Conservation (phyloP, 1,140 invertebrate genomes). For the Cotesia glomerata region DNA sequence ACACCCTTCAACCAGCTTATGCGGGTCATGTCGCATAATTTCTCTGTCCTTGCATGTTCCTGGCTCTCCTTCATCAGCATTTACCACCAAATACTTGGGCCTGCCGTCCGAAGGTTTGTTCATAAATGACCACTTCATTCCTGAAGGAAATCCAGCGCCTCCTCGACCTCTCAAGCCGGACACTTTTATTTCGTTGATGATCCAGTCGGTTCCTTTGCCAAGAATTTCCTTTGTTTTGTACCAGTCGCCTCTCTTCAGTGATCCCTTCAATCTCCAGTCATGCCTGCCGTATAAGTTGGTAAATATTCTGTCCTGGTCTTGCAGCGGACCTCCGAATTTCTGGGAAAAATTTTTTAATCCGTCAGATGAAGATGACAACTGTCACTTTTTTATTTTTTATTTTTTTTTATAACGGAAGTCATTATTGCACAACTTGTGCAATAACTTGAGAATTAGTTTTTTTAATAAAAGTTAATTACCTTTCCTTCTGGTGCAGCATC, state of each 20-base stretch:
- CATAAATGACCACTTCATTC: conserved; percentile 99
- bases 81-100: conserved; percentile 97
- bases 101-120: conserved; percentile 98
- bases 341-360: conserved; percentile 26
- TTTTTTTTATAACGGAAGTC: too few relatives aligned
- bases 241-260: conserved; percentile 93
- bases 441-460: not conserved
- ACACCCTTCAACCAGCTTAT: conserved; percentile 98
- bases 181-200: conserved; percentile 94
- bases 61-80: conserved; percentile 99
- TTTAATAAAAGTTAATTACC: conserved; percentile 35
- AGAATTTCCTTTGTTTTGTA: conserved; percentile 99
- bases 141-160: conserved; percentile 97
- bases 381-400: too few relatives aligned
- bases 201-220: conserved; percentile 95
- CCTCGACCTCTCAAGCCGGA: conserved; percentile 95
- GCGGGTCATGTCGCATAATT: conserved; percentile 98
- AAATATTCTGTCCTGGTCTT: conserved; percentile 95
- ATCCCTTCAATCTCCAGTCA: conserved; percentile 95
- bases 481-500: conserved; percentile 59
- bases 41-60: conserved; percentile 99
- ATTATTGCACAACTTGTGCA: not conserved
- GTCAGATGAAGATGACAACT: too few relatives aligned
- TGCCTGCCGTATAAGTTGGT: conserved; percentile 98
- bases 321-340: conserved; percentile 72